Percentiles rank a stretch among this genome's conserved stretches.
phyloP scores from a whole-genome alignment of 2,113 vertebrate genomes.

The Beaufortia kweichowensis region DNA sequence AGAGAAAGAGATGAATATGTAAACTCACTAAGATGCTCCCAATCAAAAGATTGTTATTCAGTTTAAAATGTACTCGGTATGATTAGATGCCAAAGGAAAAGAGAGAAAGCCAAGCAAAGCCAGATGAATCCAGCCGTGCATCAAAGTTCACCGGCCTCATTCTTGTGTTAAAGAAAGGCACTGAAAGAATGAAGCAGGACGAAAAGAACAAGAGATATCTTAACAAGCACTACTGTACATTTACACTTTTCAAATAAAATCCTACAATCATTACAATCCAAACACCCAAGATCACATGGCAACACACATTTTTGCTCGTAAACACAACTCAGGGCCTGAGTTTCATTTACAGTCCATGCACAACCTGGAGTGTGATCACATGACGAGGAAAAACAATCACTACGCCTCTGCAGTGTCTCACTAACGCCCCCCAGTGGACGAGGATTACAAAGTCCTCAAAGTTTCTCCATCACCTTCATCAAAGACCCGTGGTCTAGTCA shows the following conservation, averaged over 20 bases:
- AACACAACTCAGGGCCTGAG: not conserved
- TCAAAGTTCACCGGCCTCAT: not conserved
- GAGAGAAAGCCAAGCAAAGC: not conserved
- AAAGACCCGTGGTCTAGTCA: no score
- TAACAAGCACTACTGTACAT: not conserved
- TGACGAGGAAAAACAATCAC: not conserved
- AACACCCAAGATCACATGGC: not conserved
- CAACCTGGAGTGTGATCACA: conserved; percentile 25
- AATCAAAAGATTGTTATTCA: not conserved
- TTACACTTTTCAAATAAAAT: conserved; percentile 6
- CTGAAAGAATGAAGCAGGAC: not conserved
- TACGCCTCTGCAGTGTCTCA: not conserved
- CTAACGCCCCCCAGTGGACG: conserved; percentile 15
- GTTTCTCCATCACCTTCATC: not conserved
- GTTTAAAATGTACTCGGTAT: not conserved
- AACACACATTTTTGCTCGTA: not conserved
- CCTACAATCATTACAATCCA: not conserved
- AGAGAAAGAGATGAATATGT: not conserved
- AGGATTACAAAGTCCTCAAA: not conserved
- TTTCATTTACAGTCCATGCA: conserved; percentile 8
- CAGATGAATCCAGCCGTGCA: not conserved
- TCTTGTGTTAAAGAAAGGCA: conserved; percentile 39
- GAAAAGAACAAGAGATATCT: not conserved
- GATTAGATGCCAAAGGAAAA: not conserved
- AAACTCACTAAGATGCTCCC: no score